A percentile compares a stretch with the other conserved stretches of the same genome.
These are phyloP conservation scores for Hippopotamyrus pictus DNA, from an alignment of 2,797 vertebrate genomes.

Conservation along the genomic window DNA sequence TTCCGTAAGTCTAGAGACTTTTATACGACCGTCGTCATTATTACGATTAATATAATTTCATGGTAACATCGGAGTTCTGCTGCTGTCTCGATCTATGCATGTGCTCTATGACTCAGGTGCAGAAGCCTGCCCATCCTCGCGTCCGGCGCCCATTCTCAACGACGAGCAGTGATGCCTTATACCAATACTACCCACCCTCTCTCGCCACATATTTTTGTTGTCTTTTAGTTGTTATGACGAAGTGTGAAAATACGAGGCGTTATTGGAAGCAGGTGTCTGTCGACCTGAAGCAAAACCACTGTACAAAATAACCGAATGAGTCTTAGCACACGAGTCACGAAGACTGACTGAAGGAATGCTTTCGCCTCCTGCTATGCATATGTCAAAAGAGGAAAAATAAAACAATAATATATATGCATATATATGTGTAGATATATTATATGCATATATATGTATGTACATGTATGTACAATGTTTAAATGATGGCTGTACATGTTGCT, in stretches of 20 bases:
- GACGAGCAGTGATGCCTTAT: conserved; percentile 99
- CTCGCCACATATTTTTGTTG: conserved; percentile 22
- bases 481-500: conserved; percentile 93
- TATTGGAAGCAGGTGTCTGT: conserved; percentile 38
- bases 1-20: conserved; percentile 67
- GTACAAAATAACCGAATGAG: conserved; percentile 52
- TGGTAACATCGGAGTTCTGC: conserved; percentile 32
- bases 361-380: conserved; percentile 92
- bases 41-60: conserved; percentile 15
- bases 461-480: conserved; percentile 70
- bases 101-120: conserved; percentile 85
- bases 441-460: conserved; percentile 28
- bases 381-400: conserved; percentile 62
- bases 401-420: conserved; percentile 18
- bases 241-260: conserved; percentile 36
- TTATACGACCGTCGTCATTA: not conserved
- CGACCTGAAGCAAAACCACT: conserved; percentile 47
- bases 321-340: conserved; percentile 65
- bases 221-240: conserved; percentile 55
- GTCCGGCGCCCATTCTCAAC: conserved; percentile 78
- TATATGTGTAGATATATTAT: not conserved
- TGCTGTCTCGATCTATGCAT: conserved; percentile 83
- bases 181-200: conserved; percentile 76
- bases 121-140: conserved; percentile 83
- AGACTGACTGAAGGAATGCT: conserved; percentile 77